Conservation (phyloP, 1,140 invertebrate genomes). For the Drosophila gunungcola region DNA sequence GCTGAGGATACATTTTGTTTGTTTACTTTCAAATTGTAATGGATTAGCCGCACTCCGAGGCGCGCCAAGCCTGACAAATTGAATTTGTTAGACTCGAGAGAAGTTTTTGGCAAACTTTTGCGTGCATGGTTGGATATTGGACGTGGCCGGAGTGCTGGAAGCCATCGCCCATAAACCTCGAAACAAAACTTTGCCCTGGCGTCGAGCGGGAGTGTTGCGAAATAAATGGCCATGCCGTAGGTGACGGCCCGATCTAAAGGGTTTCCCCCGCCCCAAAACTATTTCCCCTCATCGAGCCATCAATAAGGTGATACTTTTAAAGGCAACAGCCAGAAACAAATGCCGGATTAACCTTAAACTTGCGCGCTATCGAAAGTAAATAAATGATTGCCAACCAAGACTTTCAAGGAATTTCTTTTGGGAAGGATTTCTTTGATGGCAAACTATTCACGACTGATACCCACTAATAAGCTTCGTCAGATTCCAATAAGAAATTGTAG, state of each 20-base stretch:
- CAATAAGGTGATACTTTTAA: slow-evolving; percentile 40
- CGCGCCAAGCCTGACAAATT: slow-evolving; percentile 77
- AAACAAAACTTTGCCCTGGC: slow-evolving; percentile 57
- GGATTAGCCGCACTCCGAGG: slow-evolving; percentile 68
- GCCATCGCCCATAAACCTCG: slow-evolving; percentile 51
- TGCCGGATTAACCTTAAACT: slow-evolving; percentile 35
- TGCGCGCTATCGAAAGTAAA: slow-evolving; percentile 19
- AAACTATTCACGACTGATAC: slow-evolving; percentile 8
- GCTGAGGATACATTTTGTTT: slow-evolving; percentile 71
- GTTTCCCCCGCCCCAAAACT: slow-evolving; percentile 16
- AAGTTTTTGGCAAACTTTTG: slow-evolving; percentile 77
- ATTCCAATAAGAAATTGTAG: neutral
- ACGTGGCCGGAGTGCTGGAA: slow-evolving; percentile 44
- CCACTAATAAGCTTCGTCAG: slow-evolving; percentile 16
- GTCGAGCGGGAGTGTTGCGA: slow-evolving; percentile 59
- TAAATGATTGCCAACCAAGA: slow-evolving; percentile 13
- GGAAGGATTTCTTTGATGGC: neutral
- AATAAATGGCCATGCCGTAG: slow-evolving; percentile 71
- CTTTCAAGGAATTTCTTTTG: slow-evolving; percentile 3
- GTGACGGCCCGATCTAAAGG: slow-evolving; percentile 43
- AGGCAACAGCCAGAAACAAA: slow-evolving; percentile 15
- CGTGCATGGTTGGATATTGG: slow-evolving; percentile 75
- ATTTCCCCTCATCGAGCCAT: slow-evolving; percentile 16
- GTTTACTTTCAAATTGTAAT: slow-evolving; percentile 82
- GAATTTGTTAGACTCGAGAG: slow-evolving; percentile 76